Base-by-base conservation (phyloP, 2,888 invertebrate genomes). In the Ormyrus pomaceus region DNA sequence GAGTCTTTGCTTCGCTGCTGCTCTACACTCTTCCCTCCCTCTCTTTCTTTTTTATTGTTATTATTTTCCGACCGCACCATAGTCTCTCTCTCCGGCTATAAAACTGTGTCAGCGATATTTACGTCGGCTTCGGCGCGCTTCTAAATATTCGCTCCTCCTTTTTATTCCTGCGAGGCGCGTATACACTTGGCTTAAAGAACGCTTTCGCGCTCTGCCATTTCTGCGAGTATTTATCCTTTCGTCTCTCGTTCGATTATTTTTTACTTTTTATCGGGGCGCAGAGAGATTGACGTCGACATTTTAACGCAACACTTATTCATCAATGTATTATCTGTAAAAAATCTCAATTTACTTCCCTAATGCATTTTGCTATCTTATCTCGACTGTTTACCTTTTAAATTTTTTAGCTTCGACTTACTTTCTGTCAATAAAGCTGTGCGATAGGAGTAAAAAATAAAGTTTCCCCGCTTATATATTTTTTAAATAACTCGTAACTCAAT, bases 91-190 rank as follows among this genome's bases (percentile, higher is more conserved):
- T 34, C 34, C 8, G 10, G 56, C 64, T 65, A 48, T 65, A 73
- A 65, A 73, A 73, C 64, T 73, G 73, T 64, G 73, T 65, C 73
- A 73, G 64, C 55, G 73, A 65, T 73, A 73, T 73, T 73, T 65
- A 73, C 56, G 73, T 50, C 46, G 64, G 19, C 62, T 62, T 62
- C 53, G 5, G 58, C 59, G 10, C 59, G 50, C 70, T 59, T 59
- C 48, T 59, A 59, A 58, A 70, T 70, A 70, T 70, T 71, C 59
- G 70, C 70, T 66, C 19, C 19, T n/a, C n/a, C 9, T 66, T 7
- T 50, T 48, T 50, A 51, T 11, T 8, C 5, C 7, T 13, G 46
- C 56, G 45, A 34, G 3, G 56, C n/a, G 7, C 45, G 53, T 11
- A 11, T 11, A 11, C 11, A 34, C 55, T 34, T 45, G 45, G 19